Percentiles rank a stretch among this genome's conserved stretches.
phyloP scores from a whole-genome alignment of 2,888 invertebrate genomes.

The Coleophora deauratella region DNA sequence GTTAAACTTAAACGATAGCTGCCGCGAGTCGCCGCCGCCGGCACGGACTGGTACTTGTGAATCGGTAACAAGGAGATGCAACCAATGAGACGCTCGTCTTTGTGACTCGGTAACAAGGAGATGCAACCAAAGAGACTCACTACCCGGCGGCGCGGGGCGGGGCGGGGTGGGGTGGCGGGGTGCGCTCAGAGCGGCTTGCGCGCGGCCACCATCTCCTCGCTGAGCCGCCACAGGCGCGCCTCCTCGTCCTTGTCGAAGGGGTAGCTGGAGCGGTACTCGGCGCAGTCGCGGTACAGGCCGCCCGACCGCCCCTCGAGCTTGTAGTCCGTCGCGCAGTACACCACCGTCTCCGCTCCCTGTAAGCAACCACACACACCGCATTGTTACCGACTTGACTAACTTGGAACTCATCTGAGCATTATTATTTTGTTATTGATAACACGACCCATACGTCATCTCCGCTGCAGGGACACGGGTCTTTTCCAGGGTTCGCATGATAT shows the following conservation, averaged over 20 bases:
- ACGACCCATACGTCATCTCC: no score
- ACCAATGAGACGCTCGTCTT: no score
- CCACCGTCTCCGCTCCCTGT: constrained; percentile 86
- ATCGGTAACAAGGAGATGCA: no score
- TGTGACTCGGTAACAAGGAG: no score
- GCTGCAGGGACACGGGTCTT: no score
- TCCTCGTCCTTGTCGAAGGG: constrained; percentile 77
- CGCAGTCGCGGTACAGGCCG: constrained; percentile 83
- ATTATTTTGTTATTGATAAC: background rate
- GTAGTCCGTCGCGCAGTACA: constrained; percentile 83
- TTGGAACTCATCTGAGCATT: background rate
- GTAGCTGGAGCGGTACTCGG: constrained; percentile 74
- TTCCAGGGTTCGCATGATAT: no score
- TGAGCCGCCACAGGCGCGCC: constrained; percentile 80
- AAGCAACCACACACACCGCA: background rate
- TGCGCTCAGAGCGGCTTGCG: constrained; percentile 44
- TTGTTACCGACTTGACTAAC: background rate
- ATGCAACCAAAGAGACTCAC: no score
- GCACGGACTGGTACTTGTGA: no score
- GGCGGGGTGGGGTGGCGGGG: no score
- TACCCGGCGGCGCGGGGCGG: no score
- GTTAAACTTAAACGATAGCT: no score
- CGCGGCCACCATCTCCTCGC: constrained; percentile 69
- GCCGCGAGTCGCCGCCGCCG: no score
- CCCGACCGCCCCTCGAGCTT: constrained; percentile 77